Base-by-base conservation (phyloP, 2,888 invertebrate genomes). In the Tupiocoris notatus region DNA sequence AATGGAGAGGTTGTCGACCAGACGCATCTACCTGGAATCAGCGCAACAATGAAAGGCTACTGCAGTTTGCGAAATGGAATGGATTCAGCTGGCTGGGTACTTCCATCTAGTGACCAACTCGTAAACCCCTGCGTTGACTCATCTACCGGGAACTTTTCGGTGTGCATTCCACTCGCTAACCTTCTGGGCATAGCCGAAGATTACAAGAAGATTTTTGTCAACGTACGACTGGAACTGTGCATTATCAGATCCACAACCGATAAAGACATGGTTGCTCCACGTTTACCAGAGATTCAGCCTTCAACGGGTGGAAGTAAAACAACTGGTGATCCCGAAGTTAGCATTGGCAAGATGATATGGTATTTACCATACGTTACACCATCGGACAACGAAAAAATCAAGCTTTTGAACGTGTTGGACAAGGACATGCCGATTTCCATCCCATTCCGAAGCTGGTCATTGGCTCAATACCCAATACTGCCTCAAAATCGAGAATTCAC, bases 391-490 rank as follows among this genome's bases (percentile, higher is more conserved):
- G 79, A 80, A 78, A 79, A 79, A 71, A 71, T 81, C 12, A 21
- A 21, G 25, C 54, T 68, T 71, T 64, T 79, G 70, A 79, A 79
- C 66, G 67, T 79, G 6, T 16, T 78, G 0, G 66, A 77, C 3
- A 71, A 64, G 20, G 79, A 79, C 62, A 20, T 21, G 24, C 74
- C 78, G 6, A 79, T 81, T 21, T 18, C 74, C 7, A 76, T 81
- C 66, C 77, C 71, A 62, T 84, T 83, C 78, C 77, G 84, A 76
- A 82, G 81, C 24, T 84, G 83, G 83, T 83, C 84, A 67, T 64
- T 84, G 20, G 82, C 83, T 79, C 82, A 83, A 79, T 83, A 83
- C 80, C 83, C 83, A 0, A 16, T 81, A 64, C 77, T 84, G 76
- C 83, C 82, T 6, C 78, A 74, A 73, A 81, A 82, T 18, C 78